These are phyloP conservation scores for Mantis religiosa DNA, from an alignment of 2,888 invertebrate species.

Conservation along the genomic window DNA sequence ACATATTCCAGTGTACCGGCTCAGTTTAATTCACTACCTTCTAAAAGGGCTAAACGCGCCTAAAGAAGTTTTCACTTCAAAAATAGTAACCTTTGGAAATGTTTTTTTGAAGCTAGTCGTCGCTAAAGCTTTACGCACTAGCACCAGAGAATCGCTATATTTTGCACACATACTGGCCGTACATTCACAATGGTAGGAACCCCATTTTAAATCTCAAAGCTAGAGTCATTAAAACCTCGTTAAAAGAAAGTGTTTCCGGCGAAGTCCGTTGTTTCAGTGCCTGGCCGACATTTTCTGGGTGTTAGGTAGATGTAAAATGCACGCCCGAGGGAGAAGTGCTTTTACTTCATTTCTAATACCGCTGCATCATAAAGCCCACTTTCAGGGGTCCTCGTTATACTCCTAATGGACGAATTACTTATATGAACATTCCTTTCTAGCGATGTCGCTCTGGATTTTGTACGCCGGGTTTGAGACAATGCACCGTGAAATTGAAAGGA, in stretches of 20 bases:
- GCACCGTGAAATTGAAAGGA: no score
- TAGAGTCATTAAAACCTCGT: slow-evolving; percentile 15
- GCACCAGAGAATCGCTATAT: neutral
- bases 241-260: neutral
- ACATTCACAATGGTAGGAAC: neutral
- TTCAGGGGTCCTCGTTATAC: neutral
- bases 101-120: no score
- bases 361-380: neutral
- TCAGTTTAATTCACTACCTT: no score
- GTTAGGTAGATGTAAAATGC: neutral
- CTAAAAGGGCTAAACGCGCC: no score
- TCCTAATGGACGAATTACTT: neutral
- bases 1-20: no score
- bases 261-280: neutral
- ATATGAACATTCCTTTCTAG: neutral
- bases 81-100: no score
- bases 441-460: neutral
- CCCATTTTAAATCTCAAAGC: neutral
- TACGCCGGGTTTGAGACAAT: no score
- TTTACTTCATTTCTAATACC: neutral
- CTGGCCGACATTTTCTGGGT: neutral
- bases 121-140: neutral
- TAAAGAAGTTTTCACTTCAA: no score
- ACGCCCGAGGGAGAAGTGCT: neutral
- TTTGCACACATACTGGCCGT: neutral